phyloP scores from a whole-genome alignment of 2,797 vertebrate species.

The Eurystomus glaucurus region DNA sequence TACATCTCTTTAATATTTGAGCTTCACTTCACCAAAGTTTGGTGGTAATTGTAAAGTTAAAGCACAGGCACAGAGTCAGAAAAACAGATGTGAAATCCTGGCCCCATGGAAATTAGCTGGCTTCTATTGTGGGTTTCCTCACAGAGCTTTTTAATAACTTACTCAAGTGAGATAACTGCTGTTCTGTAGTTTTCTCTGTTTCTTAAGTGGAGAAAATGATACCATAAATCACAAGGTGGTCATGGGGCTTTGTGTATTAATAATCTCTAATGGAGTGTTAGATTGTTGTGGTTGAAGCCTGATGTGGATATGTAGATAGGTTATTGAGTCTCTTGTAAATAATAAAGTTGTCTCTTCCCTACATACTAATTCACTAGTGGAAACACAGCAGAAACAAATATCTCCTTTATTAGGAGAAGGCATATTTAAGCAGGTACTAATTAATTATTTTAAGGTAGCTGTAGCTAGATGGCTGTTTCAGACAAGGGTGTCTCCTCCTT shows the following conservation, averaged over 20 bases:
- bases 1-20: constrained; percentile 24
- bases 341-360: not conserved
- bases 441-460: not conserved
- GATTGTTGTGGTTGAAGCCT: constrained; percentile 2
- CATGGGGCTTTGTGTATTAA: not conserved
- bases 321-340: not conserved
- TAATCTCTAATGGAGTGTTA: not conserved
- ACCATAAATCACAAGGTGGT: constrained; percentile 16
- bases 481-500: not conserved
- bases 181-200: constrained; percentile 10
- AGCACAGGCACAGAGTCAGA: not conserved
- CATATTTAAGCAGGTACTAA: not conserved
- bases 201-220: constrained; percentile 21
- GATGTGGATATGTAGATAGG: not conserved
- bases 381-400: not conserved
- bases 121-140: constrained; percentile 34
- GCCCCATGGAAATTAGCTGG: not conserved
- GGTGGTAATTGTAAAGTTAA: constrained; percentile 30
- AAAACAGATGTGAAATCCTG: not conserved
- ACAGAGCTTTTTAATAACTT: constrained; percentile 29
- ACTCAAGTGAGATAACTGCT: not conserved
- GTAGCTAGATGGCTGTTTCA: not conserved
- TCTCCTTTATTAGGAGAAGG: not conserved
- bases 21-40: constrained; percentile 23
- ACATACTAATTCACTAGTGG: not conserved